Evolutionary conservation across 2,113 vertebrate genomes (phyloP).

Genomic region (Pipra filicauda): DNA sequence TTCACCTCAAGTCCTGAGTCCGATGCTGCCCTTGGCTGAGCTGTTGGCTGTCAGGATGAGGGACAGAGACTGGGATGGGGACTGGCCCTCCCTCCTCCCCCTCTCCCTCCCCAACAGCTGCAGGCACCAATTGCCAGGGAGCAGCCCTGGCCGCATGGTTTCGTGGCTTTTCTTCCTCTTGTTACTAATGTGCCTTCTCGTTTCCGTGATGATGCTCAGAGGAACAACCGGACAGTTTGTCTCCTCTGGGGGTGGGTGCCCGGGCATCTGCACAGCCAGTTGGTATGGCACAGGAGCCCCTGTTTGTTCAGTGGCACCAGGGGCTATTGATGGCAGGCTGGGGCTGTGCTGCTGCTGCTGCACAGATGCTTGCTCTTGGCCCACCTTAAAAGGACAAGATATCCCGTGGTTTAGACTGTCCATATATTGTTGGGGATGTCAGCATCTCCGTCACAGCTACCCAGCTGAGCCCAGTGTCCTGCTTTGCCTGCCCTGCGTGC

Average conservation of each 20-base stretch:
- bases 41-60: neutral
- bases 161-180: conserved; percentile 53
- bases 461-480: neutral
- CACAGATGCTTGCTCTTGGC: conserved; percentile 60
- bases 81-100: neutral
- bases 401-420: conserved; percentile 45
- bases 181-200: conserved; percentile 34
- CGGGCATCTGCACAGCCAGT: conserved; percentile 36
- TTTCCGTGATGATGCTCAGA: conserved; percentile 28
- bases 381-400: conserved; percentile 69
- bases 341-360: conserved; percentile 25
- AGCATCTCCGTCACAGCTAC: conserved; percentile 50
- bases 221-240: conserved; percentile 40
- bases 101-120: conserved; percentile 45
- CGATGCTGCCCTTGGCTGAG: neutral
- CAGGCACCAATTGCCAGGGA: conserved; percentile 57
- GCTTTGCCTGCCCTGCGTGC: accelerated
- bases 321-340: conserved; percentile 47
- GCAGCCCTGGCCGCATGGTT: neutral
- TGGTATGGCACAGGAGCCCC: conserved; percentile 34
- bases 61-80: neutral
- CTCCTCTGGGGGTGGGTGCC: neutral
- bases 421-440: conserved; percentile 42
- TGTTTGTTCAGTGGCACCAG: conserved; percentile 31
- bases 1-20: neutral